Percentiles rank a stretch among this genome's conserved stretches.
phyloP scores from a whole-genome alignment of 1,140 invertebrate species.

The Carposina sasakii region DNA sequence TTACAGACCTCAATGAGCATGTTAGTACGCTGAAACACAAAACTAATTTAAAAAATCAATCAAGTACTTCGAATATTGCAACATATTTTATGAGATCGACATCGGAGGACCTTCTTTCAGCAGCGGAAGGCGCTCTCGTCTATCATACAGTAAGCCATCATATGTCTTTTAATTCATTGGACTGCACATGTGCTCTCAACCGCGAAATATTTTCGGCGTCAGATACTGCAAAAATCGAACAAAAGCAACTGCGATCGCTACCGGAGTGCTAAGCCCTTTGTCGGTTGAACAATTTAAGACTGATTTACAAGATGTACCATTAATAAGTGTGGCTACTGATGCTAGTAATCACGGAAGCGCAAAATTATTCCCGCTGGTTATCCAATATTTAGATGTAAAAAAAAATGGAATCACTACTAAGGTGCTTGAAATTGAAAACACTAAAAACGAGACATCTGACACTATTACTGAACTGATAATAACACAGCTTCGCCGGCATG shows the following conservation, averaged over 20 bases:
- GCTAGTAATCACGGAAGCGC: constrained; percentile 1
- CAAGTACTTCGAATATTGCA: background rate
- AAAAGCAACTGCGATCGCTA: constrained; percentile 4
- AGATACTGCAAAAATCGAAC: constrained; percentile 7
- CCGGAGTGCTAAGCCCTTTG: background rate
- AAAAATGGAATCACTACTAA: background rate
- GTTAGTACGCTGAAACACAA: background rate
- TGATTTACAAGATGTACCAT: constrained; percentile 1
- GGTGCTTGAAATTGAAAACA: background rate
- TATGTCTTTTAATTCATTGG: constrained; percentile 2
- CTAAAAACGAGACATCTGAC: constrained; percentile 6
- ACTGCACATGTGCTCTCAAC: background rate
- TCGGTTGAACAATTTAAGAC: background rate
- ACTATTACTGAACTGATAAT: background rate
- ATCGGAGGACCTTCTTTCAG: background rate
- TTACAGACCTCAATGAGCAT: background rate
- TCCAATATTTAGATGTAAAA: constrained; percentile 4
- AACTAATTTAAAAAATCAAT: background rate
- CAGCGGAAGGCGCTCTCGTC: background rate
- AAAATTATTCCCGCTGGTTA: constrained; percentile 4
- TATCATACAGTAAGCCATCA: constrained; percentile 1
- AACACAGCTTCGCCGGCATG: background rate
- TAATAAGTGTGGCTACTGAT: background rate
- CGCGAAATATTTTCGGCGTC: background rate
- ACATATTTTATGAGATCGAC: background rate